Evolutionary conservation across 2,113 vertebrate genomes (phyloP).

Genomic region (Gallinago undulata): DNA sequence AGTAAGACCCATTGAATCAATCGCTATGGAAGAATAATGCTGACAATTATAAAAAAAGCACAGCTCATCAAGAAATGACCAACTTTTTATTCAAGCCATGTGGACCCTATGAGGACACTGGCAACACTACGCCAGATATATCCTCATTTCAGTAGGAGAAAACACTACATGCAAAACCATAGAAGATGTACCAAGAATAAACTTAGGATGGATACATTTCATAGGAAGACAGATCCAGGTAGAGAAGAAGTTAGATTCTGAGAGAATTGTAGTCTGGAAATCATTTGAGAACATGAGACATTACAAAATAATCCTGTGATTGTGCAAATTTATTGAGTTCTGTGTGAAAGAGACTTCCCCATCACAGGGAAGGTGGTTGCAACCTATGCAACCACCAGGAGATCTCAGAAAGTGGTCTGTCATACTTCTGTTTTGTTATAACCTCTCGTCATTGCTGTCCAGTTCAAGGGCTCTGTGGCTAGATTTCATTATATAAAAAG

Average conservation of each 20-base stretch:
- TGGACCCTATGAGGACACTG: accelerated
- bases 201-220: neutral
- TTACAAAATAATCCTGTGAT: neutral
- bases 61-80: neutral
- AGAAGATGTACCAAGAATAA: neutral
- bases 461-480: neutral
- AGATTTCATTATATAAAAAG: neutral
- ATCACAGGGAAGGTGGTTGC: neutral
- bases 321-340: neutral
- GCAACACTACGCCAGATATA: neutral
- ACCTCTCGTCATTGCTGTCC: neutral
- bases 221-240: neutral
- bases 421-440: neutral
- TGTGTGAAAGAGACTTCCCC: neutral
- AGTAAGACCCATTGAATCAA: neutral
- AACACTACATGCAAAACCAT: neutral
- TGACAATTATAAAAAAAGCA: neutral
- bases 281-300: neutral
- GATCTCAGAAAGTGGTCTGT: neutral
- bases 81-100: neutral
- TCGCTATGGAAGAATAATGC: neutral
- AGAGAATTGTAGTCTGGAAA: neutral
- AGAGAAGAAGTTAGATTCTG: neutral
- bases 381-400: neutral
- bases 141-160: neutral